Evolutionary conservation across 92 coral and sea anemone species (phyloP), one percentile per base, ranked within the genome.

Genomic region (Umimayanthus kanabou): DNA sequence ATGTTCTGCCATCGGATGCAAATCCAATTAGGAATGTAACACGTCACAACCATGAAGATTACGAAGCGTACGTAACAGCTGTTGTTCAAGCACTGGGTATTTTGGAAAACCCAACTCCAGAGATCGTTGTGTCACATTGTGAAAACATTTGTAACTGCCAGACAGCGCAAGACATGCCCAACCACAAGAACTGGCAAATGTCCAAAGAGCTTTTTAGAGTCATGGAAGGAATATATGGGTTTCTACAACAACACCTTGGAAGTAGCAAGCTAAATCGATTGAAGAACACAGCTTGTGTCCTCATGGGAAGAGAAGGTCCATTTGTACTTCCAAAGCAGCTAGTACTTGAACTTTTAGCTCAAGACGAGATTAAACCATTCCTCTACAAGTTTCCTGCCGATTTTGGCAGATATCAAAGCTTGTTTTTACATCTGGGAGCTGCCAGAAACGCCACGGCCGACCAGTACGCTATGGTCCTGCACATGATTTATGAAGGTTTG

Each of bases 401-500:
- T 58, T 61, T 93, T 22, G 86, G 89, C 5, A 22, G 23, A 64
- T 93, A 87, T 61, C n/a, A 29, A 6, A 2, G 1, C 13, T 43
- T 95, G 22, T 93, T 95, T 81, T 47, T 75, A 57, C 71, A 66
- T 33, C 92, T 95, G 55, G 98, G 98, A 5, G 84, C 92, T 30
- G 76, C 94, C 7, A 77, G 45, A 20, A 76, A 86, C 14, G 94
- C 87, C 9, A 93, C 85, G 2, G 73, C 92, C 1, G 87, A 26
- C 37, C 98, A 95, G 79, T 93, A 88, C n/a, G 94, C 93, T 22
- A 67, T 83, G 92, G 94, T 94, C 5, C 80, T 94, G 9, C 65
- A 80, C 9, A 84, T 72, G 85, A 82, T 94, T 4, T 85, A 81
- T 53, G 49, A n/a, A 64, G 58, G 9, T 40, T 61, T 67, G 15